Base-by-base conservation (phyloP, 2,888 invertebrate species). In the Tuberolachnus salignus region DNA sequence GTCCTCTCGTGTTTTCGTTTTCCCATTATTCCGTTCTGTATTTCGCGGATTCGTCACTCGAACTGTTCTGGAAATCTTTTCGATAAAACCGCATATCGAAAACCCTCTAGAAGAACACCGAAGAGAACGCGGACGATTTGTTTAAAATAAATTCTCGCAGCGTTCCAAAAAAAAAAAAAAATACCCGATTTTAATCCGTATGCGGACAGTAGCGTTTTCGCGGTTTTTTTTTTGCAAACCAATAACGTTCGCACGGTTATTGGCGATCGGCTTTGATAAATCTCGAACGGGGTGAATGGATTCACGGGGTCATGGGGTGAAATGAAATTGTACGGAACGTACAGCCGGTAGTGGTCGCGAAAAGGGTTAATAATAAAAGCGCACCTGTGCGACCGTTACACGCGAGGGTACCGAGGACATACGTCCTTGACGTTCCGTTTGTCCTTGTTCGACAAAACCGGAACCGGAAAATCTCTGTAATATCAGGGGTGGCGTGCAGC, bases 391-490 rank as follows among this genome's bases (percentile, higher is more conserved):
- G 34, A 6, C 34, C 3, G 6, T 6, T 34, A 6, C 21, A 1
- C n/a, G n/a, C n/a, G 44, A 14, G 46, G 75, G 67, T 9, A 26
- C 16, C 11, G 66, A n/a, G n/a, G n/a, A 63, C 49, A 8, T 59
- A 78, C 78, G 78, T 78, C 78, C 78, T 78, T 78, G 78, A 69
- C 78, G 59, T 42, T 6, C 69, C 51, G 19, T 0, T 61, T 21
- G 26, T 1, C 53, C 73, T 3, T 34, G 34, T 3, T 34, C 42
- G 55, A 66, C 66, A 10, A 78, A 42, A 69, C 67, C 78, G 69
- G 78, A 78, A 78, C 78, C 49, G 59, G 59, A 78, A 78, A 59
- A 61, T 23, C 42, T 57, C 67, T 73, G n/a, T n/a, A n/a, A n/a
- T n/a, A n/a, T n/a, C n/a, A 44, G 74, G 64, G 73, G 49, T 34